Conservation (phyloP, 2,888 invertebrate species). For the Lepas anatifera region DNA sequence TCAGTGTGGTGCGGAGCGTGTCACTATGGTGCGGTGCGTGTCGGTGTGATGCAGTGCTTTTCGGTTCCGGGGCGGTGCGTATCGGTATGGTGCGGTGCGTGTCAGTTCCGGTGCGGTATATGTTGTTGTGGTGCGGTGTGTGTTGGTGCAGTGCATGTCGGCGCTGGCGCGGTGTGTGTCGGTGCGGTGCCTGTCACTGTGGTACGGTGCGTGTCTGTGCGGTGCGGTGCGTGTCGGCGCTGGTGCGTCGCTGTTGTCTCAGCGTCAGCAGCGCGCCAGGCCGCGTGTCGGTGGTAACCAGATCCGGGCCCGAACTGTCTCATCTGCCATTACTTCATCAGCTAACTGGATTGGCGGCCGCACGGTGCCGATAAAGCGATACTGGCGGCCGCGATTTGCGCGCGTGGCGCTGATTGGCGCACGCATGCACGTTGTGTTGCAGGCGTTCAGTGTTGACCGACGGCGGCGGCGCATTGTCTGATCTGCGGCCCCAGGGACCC, state of each 20-base stretch:
- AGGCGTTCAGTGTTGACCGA: too few species aligned
- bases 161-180: neutral
- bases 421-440: too few species aligned
- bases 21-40: too few species aligned
- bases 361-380: slow-evolving; percentile 1
- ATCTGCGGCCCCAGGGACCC: neutral
- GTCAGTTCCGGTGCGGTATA: too few species aligned
- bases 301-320: neutral
- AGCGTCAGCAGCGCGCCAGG: neutral
- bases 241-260: neutral
- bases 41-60: too few species aligned
- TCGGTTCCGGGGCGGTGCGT: too few species aligned
- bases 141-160: neutral
- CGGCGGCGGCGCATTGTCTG: too few species aligned
- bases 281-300: neutral
- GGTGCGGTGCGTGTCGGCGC: too few species aligned
- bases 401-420: neutral
- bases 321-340: neutral
- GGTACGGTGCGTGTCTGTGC: too few species aligned
- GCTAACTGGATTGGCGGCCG: slow-evolving; percentile 2
- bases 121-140: neutral
- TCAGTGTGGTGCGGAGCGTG: too few species aligned
- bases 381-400: neutral
- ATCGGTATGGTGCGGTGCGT: too few species aligned
- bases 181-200: too few species aligned